A percentile compares a stretch with the other conserved stretches of the same genome.
phyloP scores from a whole-genome alignment of 2,113 vertebrate genomes.

The Glaucidium brasilianum region DNA sequence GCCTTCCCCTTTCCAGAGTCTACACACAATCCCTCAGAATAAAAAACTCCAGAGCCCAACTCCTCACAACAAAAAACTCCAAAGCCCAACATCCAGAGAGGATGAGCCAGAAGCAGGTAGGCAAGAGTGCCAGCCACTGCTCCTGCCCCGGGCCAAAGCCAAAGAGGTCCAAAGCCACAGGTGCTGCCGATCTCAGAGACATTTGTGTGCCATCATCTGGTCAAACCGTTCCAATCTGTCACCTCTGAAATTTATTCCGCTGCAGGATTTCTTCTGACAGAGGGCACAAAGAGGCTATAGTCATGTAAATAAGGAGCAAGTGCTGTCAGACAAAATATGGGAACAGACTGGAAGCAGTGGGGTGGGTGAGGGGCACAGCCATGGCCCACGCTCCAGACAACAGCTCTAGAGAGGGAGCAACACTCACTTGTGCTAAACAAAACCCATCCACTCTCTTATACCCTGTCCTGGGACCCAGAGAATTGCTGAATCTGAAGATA shows the following conservation, averaged over 20 bases:
- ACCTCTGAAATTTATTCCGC: conserved; percentile 52
- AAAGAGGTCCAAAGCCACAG: neutral
- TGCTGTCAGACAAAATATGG: conserved; percentile 51
- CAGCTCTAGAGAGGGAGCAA: neutral
- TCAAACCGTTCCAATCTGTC: conserved; percentile 55
- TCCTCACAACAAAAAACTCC: too few species aligned
- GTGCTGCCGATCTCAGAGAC: neutral
- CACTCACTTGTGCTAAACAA: neutral
- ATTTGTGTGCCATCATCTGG: conserved; percentile 57
- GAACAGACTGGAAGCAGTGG: conserved; percentile 45
- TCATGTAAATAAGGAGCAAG: conserved; percentile 42
- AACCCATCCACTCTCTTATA: neutral
- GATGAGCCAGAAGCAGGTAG: neutral
- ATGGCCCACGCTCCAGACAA: neutral
- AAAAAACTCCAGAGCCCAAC: neutral
- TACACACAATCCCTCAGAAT: neutral
- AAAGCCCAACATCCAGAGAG: neutral
- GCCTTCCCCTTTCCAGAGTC: neutral
- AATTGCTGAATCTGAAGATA: neutral
- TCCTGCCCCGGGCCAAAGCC: neutral
- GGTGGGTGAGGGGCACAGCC: neutral
- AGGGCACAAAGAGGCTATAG: conserved; percentile 48
- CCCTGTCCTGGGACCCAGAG: neutral
- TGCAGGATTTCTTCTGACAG: conserved; percentile 18
- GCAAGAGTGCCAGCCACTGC: neutral